phyloP scores from a whole-genome alignment of 2,888 invertebrate genomes.

The Perizoma affinitatum region DNA sequence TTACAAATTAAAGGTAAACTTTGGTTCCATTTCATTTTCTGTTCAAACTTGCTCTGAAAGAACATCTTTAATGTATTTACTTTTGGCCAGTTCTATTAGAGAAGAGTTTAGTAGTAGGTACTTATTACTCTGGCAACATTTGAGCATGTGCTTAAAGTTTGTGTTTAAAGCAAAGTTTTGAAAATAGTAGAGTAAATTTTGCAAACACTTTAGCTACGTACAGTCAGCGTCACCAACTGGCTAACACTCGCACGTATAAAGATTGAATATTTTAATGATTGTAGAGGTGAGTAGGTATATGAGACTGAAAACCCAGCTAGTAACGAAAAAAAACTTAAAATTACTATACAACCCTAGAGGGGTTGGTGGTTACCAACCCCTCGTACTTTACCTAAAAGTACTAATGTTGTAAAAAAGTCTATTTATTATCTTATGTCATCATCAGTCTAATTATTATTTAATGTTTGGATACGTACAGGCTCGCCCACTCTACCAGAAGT shows the following conservation, averaged over 20 bases:
- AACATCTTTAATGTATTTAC: constrained; percentile 36
- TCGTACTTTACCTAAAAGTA: too few relatives aligned
- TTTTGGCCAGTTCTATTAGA: constrained; percentile 34
- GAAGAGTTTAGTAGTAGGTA: constrained; percentile 19
- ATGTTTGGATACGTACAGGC: constrained; percentile 84
- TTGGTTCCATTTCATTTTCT: constrained; percentile 30
- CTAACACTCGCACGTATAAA: too few relatives aligned
- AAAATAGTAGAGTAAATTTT: background rate
- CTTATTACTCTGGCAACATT: constrained; percentile 25
- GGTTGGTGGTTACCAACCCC: too few relatives aligned
- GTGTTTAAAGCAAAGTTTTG: constrained; percentile 14
- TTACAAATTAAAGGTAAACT: constrained; percentile 20
- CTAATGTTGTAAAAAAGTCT: too few relatives aligned
- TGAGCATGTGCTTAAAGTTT: constrained; percentile 27
- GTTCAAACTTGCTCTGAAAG: constrained; percentile 27
- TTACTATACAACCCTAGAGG: too few relatives aligned
- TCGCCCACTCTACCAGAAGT: constrained; percentile 94
- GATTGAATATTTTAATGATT: too few relatives aligned
- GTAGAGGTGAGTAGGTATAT: too few relatives aligned
- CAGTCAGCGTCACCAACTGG: too few relatives aligned
- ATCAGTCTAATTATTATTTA: too few relatives aligned
- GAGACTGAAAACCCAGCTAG: too few relatives aligned
- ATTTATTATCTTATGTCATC: too few relatives aligned
- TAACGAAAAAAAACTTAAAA: too few relatives aligned
- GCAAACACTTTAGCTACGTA: background rate